These are phyloP conservation scores for Tridacna gigas DNA, from an alignment of 2,888 invertebrate genomes.

Conservation along the genomic window DNA sequence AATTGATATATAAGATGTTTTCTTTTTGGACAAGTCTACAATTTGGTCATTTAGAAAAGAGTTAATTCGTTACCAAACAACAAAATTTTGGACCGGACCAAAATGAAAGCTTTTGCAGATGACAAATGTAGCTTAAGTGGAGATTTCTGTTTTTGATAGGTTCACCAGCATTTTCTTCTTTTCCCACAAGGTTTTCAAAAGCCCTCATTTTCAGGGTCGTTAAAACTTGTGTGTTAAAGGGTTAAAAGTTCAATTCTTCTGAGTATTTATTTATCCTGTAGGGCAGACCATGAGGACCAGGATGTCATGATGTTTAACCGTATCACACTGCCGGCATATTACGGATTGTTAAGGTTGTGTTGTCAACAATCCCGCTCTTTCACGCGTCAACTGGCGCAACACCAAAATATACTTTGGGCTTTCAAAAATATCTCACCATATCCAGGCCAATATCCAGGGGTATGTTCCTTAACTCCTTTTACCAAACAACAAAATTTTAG, in stretches of 20 bases:
- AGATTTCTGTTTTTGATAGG: too few relatives aligned
- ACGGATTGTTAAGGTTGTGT: conserved; percentile 93
- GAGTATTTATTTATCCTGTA: conserved; percentile 82
- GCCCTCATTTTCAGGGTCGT: too few relatives aligned
- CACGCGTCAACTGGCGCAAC: conserved; percentile 93
- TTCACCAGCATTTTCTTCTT: too few relatives aligned
- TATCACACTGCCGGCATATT: conserved; percentile 93
- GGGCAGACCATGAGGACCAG: conserved; percentile 98
- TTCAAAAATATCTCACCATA: conserved; percentile 98
- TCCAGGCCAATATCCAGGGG: conserved; percentile 95
- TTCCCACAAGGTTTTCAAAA: too few relatives aligned
- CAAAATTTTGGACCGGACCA: too few relatives aligned
- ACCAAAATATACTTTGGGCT: conserved; percentile 98
- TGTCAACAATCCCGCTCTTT: conserved; percentile 95
- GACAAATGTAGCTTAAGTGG: too few relatives aligned
- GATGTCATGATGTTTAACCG: conserved; percentile 97
- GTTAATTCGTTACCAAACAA: too few relatives aligned
- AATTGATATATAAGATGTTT: too few relatives aligned
- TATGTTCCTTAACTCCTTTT: conserved; percentile 61
- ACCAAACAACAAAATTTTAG: too few relatives aligned
- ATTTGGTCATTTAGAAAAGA: too few relatives aligned
- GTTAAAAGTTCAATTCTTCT: background rate
- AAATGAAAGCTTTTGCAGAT: too few relatives aligned
- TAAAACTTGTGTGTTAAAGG: background rate
- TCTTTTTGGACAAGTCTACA: too few relatives aligned